Conservation (phyloP, 1,140 invertebrate species). For the Rhagoletis pomonella region DNA sequence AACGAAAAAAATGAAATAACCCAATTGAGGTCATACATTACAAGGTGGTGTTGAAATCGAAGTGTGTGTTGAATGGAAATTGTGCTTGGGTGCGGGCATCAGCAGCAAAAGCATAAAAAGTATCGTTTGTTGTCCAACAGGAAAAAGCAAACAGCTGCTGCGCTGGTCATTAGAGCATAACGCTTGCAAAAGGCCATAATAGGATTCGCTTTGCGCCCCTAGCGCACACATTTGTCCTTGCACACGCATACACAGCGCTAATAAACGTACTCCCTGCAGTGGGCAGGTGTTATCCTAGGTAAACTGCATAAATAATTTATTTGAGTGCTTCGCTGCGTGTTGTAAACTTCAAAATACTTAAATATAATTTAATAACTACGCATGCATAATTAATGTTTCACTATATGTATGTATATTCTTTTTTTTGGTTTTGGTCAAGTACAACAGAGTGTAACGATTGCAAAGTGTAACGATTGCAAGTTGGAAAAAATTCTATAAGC, state of each 20-base stretch:
- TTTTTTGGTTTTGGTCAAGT: not conserved
- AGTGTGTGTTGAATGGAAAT: not conserved
- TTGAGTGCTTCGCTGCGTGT: not conserved
- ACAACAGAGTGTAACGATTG: not conserved
- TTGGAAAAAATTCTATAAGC: not conserved
- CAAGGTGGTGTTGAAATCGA: not conserved
- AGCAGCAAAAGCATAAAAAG: not conserved
- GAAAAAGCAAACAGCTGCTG: constrained; percentile 25
- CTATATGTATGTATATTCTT: no score
- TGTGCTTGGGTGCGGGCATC: not conserved
- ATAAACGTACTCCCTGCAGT: not conserved
- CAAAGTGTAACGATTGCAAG: not conserved
- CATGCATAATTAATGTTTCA: not conserved
- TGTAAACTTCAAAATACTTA: not conserved
- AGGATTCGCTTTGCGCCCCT: not conserved
- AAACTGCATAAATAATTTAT: not conserved
- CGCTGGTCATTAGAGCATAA: constrained; percentile 3
- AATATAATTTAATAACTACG: not conserved
- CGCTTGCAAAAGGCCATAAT: not conserved
- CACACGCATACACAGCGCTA: not conserved
- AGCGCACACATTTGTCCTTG: not conserved
- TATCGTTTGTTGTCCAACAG: not conserved
- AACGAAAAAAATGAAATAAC: not conserved
- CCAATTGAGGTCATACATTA: constrained; percentile 36
- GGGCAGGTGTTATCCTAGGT: not conserved